Evolutionary conservation across 2,888 invertebrate genomes (phyloP), one percentile per base, ranked within the genome.

Genomic region (Drosophila ezoana): DNA sequence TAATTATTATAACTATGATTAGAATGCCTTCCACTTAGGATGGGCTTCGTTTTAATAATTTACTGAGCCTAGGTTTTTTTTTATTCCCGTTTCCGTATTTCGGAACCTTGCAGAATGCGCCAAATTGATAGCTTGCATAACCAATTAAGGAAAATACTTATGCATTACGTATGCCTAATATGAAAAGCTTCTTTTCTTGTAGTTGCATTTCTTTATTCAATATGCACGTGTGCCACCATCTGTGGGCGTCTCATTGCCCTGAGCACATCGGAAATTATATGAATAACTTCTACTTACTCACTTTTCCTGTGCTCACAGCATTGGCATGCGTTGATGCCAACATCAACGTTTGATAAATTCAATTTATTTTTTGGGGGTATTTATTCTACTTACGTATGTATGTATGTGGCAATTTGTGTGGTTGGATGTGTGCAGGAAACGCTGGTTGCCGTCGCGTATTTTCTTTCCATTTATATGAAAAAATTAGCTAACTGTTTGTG

Each of bases 291-390:
- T 48, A 48, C 52, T 48, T 44, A 33, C 44, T 43, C 38, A 59
- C 18, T 52, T 52, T 53, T 33, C 33, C 35, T 49, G 8, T 8
- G 33, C 57, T 38, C 11, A 35, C n/a, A 52, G 38, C 41, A 16
- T 52, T 45, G 18, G 41, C 49, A 35, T 56, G 41, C 33, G 58
- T 44, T 44, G 57, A 60, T 35, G 53, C 59, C 20, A 60, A 66
- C 64, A 70, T 74, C 78, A 80, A 69, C 79, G 57, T 33, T 71
- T 83, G 85, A 81, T 84, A 87, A 87, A 82, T 87, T 83, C 87
- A 87, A 83, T 83, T 83, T 87, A 82, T 79, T 79, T 82, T 73
- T 77, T 51, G 43, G 64, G 41, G 32, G 32, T 40, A 52, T 54
- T 64, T 61, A 49, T 47, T 44, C 45, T 18, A 43, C 70, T 40